Conservation (phyloP, 2,888 invertebrate species). For the Beris morrisii region DNA sequence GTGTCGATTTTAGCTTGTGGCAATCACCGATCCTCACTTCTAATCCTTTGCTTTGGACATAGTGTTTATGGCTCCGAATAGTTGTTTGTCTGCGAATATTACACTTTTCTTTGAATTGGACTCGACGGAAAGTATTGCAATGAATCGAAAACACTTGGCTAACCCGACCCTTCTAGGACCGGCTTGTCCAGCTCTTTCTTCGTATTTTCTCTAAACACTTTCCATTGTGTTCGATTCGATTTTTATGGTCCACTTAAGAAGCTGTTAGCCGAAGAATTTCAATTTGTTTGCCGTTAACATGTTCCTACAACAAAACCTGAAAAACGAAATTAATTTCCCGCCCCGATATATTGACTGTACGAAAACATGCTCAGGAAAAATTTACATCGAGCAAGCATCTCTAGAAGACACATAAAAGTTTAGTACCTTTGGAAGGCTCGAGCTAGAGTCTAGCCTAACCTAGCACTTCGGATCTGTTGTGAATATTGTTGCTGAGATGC, state of each 20-base stretch:
- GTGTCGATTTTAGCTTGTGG: slow-evolving; percentile 13
- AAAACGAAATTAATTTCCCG: slow-evolving; percentile 16
- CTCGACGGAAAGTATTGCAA: background rate
- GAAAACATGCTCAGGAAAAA: slow-evolving; percentile 18
- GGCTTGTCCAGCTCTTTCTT: background rate
- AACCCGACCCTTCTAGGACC: background rate
- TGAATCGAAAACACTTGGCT: background rate
- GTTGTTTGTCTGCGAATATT: background rate
- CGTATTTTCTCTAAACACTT: slow-evolving; percentile 1
- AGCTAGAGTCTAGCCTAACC: background rate
- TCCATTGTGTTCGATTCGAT: slow-evolving; percentile 24
- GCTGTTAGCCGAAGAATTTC: slow-evolving; percentile 30
- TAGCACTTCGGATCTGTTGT: background rate
- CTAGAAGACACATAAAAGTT: slow-evolving; percentile 18
- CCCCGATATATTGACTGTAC: slow-evolving; percentile 6
- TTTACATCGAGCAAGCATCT: slow-evolving; percentile 4
- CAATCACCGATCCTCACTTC: slow-evolving; percentile 4
- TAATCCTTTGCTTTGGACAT: too few relatives aligned
- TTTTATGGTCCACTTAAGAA: slow-evolving; percentile 30
- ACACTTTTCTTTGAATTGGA: background rate
- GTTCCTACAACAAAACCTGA: slow-evolving; percentile 23
- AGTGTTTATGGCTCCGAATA: too few relatives aligned
- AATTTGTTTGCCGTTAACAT: slow-evolving; percentile 31
- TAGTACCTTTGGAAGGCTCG: background rate
- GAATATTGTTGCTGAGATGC: slow-evolving; percentile 1